A percentile compares a stretch with the other conserved stretches of the same genome.
Evolutionary conservation across 92 coral and sea anemone genomes (phyloP).

Genomic region (Pocillopora meandrina): DNA sequence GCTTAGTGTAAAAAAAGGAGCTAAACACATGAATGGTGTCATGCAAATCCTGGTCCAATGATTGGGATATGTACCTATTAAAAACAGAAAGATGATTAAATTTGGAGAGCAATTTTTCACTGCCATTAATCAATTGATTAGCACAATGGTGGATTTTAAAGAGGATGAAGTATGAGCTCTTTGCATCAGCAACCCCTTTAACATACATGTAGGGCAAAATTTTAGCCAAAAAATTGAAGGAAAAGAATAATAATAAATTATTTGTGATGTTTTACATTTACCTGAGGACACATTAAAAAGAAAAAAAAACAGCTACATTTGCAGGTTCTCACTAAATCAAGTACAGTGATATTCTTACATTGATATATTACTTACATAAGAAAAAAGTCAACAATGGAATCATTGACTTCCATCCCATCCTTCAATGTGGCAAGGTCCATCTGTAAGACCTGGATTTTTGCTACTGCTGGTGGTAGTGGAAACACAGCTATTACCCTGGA

Average conservation of each 20-base stretch:
- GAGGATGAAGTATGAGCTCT: too few species aligned
- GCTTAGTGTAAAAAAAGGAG: neutral
- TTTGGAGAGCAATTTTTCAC: neutral
- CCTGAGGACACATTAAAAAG: neutral
- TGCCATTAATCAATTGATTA: neutral
- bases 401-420: constrained; percentile 1
- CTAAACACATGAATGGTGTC: neutral
- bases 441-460: neutral
- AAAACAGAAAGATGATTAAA: neutral
- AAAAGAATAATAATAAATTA: too few species aligned
- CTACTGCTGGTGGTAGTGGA: constrained; percentile 7
- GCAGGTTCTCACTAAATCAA: neutral
- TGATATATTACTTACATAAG: neutral
- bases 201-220: too few species aligned
- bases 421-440: neutral
- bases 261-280: too few species aligned
- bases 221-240: too few species aligned
- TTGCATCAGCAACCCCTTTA: too few species aligned
- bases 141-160: too few species aligned
- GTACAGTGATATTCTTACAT: neutral
- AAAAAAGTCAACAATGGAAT: constrained; percentile 11
- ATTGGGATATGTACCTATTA: neutral
- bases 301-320: neutral
- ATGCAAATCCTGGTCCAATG: neutral
- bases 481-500: constrained; percentile 4